phyloP scores from a whole-genome alignment of 1,140 invertebrate genomes.

The Arctopsyche grandis region DNA sequence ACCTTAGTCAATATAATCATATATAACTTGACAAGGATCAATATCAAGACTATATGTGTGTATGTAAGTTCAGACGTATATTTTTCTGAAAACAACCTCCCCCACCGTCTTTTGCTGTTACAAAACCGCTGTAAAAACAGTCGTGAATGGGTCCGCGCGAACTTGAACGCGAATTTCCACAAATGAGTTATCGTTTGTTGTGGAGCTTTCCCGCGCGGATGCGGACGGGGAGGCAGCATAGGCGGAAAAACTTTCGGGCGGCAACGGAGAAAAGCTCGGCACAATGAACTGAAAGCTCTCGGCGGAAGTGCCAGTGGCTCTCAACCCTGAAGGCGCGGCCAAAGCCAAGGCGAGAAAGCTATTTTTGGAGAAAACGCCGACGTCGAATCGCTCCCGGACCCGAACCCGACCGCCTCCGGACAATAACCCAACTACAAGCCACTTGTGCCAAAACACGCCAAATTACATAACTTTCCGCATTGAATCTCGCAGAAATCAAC shows the following conservation, averaged over 20 bases:
- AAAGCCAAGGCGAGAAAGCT: conserved; percentile 17
- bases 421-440: conserved; percentile 17
- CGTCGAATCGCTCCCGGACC: neutral
- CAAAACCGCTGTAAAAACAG: neutral
- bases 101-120: too few species aligned
- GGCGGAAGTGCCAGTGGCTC: neutral
- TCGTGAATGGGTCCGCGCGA: neutral
- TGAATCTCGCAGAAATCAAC: too few species aligned
- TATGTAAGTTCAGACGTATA: too few species aligned
- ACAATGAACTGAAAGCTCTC: neutral
- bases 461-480: too few species aligned
- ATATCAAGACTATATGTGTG: too few species aligned
- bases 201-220: too few species aligned
- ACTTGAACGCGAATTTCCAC: neutral
- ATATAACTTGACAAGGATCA: too few species aligned
- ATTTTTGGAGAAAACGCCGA: conserved; percentile 2
- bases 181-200: too few species aligned
- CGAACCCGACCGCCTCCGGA: neutral
- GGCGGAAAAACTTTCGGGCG: neutral
- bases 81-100: too few species aligned
- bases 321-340: conserved; percentile 10
- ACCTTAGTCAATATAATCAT: too few species aligned
- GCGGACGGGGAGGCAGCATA: too few species aligned
- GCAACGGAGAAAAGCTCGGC: neutral
- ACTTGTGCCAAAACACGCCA: neutral